Percentiles rank a stretch among this genome's conserved stretches.
These are phyloP conservation scores for Listrodromus nycthemerus DNA, from an alignment of 2,888 invertebrate species.

Conservation along the genomic window DNA sequence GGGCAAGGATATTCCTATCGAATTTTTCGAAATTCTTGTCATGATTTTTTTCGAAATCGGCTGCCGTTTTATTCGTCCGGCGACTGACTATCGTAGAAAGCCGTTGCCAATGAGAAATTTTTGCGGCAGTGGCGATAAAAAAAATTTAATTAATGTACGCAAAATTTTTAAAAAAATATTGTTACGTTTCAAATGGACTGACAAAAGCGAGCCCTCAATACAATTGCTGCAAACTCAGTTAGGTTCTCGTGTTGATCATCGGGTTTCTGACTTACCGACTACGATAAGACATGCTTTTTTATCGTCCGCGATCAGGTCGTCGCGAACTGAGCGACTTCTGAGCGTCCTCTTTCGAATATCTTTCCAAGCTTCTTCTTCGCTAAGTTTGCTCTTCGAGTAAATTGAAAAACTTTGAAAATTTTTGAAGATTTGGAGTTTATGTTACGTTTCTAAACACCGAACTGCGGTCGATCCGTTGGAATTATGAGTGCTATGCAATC, in stretches of 20 bases:
- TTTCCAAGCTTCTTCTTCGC: constrained; percentile 2
- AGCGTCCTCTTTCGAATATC: constrained; percentile 25
- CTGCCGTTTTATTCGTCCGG: not conserved
- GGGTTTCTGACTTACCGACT: not conserved
- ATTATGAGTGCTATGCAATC: not conserved
- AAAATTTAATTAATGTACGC: not conserved
- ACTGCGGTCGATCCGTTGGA: not conserved
- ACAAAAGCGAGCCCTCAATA: no score
- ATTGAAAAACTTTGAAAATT: not conserved
- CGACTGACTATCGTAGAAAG: not conserved
- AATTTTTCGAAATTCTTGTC: not conserved
- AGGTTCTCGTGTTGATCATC: no score
- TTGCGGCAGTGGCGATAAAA: not conserved
- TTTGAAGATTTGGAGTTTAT: no score
- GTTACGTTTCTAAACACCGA: not conserved
- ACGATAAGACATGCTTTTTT: not conserved
- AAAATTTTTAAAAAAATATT: no score
- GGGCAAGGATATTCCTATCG: not conserved
- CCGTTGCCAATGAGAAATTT: not conserved
- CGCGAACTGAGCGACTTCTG: not conserved
- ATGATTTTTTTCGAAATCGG: not conserved
- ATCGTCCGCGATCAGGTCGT: not conserved
- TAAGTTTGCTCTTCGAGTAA: not conserved
- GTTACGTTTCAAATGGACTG: no score
- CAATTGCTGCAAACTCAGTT: no score